Conservation (phyloP, 1,140 invertebrate genomes). For the Drosophila prosaltans region DNA sequence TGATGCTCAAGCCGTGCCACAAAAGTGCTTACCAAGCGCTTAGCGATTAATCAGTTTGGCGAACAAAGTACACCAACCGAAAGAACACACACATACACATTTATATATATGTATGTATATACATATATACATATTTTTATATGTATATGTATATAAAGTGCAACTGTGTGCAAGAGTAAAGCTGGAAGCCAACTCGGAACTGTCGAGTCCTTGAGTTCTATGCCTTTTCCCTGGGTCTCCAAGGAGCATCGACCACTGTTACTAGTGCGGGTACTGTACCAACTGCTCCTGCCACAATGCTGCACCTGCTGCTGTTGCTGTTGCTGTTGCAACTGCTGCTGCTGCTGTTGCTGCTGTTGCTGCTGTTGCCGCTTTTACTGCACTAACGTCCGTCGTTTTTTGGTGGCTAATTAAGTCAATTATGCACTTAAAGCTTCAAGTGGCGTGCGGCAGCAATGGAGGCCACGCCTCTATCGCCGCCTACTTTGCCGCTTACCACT, state of each 20-base stretch:
- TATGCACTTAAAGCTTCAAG: slow-evolving; percentile 77
- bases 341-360: slow-evolving; percentile 4
- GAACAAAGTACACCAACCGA: slow-evolving; percentile 45
- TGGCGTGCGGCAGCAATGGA: slow-evolving; percentile 66
- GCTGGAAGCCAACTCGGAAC: slow-evolving; percentile 47
- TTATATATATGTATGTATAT: not conserved
- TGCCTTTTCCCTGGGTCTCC: slow-evolving; percentile 30
- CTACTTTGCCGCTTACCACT: not conserved
- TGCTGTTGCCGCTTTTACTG: slow-evolving; percentile 29
- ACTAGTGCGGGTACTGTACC: slow-evolving; percentile 42
- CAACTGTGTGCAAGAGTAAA: slow-evolving; percentile 34
- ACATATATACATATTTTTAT: not conserved
- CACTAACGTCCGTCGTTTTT: slow-evolving; percentile 72
- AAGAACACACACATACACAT: slow-evolving; percentile 1
- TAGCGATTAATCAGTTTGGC: slow-evolving; percentile 76
- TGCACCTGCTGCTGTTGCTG: slow-evolving; percentile 4
- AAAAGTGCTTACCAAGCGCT: slow-evolving; percentile 79
- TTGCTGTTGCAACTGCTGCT: not conserved
- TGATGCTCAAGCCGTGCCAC: slow-evolving; percentile 30
- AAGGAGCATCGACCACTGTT: slow-evolving; percentile 56
- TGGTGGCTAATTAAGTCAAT: slow-evolving; percentile 80
- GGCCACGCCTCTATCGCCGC: slow-evolving; percentile 33
- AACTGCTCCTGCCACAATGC: slow-evolving; percentile 26
- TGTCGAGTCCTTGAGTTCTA: slow-evolving; percentile 65
- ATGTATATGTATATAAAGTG: not conserved